Conservation (phyloP, 2,888 invertebrate species). For the Ligdia adustata region DNA sequence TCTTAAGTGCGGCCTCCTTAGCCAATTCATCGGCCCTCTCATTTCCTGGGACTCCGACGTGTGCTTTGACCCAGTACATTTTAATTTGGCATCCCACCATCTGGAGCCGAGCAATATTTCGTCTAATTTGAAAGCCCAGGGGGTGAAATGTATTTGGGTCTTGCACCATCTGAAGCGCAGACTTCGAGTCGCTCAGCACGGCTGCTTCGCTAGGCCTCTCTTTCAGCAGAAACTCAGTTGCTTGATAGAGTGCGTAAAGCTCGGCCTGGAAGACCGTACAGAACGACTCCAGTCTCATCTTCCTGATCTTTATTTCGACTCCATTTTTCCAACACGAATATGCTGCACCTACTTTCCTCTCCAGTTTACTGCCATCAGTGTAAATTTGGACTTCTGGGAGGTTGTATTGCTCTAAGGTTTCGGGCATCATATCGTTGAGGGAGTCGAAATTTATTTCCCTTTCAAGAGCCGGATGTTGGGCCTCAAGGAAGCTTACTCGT, state of each 20-base stretch:
- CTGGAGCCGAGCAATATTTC: neutral
- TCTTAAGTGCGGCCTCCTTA: neutral
- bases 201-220: neutral
- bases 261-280: no score
- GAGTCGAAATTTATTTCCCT: neutral
- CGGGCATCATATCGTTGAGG: no score
- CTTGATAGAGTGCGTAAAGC: no score
- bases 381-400: no score
- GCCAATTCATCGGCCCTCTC: neutral
- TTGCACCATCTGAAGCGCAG: neutral
- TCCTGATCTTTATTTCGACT: no score
- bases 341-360: no score
- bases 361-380: no score
- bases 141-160: neutral
- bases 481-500: neutral
- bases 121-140: neutral
- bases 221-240: no score
- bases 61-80: neutral
- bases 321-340: no score
- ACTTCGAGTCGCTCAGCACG: neutral
- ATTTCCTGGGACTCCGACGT: neutral
- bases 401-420: no score
- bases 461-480: constrained; percentile 11
- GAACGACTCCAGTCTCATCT: no score
- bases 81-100: neutral